phyloP scores from a whole-genome alignment of 1,140 invertebrate species.

The Triops longicaudatus region DNA sequence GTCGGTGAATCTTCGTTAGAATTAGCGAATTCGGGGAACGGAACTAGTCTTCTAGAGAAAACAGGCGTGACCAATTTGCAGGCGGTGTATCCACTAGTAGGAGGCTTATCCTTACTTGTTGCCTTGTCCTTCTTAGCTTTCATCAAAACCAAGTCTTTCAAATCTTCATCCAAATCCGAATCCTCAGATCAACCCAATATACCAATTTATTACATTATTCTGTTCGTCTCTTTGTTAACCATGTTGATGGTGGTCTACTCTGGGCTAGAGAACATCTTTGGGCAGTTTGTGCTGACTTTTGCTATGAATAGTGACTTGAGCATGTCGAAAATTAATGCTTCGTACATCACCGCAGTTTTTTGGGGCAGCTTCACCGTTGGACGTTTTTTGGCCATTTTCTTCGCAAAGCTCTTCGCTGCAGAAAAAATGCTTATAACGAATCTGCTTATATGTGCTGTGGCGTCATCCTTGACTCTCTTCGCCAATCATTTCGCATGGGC shows the following conservation, averaged over 20 bases:
- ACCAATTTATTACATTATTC: background rate
- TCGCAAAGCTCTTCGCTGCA: conserved; percentile 37
- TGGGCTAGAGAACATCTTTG: conserved; percentile 33
- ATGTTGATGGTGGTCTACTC: background rate
- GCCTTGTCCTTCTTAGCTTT: background rate
- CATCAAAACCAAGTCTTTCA: background rate
- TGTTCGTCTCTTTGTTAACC: background rate
- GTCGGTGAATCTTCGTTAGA: background rate
- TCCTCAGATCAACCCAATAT: background rate
- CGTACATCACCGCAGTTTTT: conserved; percentile 41
- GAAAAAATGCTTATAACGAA: background rate
- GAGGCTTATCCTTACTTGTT: background rate
- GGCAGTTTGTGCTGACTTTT: conserved; percentile 42
- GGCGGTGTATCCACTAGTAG: background rate
- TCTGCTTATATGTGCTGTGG: conserved; percentile 33
- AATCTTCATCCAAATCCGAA: background rate
- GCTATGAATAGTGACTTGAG: conserved; percentile 35
- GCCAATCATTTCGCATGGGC: background rate
- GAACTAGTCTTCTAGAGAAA: background rate
- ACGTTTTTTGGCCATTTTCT: conserved; percentile 42
- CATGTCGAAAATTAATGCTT: conserved; percentile 37
- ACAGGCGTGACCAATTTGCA: background rate
- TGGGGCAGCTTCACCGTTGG: conserved; percentile 45
- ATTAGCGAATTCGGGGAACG: background rate
- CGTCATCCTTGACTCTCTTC: conserved; percentile 35